Percentiles rank a stretch among this genome's conserved stretches.
Conservation (phyloP, 2,888 invertebrate genomes). For the Cerceris rybyensis region DNA sequence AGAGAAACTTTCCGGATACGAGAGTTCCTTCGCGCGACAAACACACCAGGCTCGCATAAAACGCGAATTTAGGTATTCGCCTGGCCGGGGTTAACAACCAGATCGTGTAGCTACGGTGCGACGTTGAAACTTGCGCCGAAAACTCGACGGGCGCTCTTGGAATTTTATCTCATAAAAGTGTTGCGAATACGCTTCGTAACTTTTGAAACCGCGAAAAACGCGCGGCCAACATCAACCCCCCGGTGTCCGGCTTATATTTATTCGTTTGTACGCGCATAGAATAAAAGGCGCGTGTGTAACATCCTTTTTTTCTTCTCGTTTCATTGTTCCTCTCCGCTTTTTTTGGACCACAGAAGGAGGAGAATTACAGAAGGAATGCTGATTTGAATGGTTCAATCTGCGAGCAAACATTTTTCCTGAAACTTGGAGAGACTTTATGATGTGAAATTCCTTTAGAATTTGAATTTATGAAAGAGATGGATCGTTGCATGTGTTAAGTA, state of each 20-base stretch:
- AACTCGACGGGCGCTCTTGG: neutral
- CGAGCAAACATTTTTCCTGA: too few species aligned
- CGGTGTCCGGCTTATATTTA: neutral
- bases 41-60: constrained; percentile 28
- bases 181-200: constrained; percentile 9
- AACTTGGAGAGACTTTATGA: too few species aligned
- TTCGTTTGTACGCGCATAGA: neutral
- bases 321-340: too few species aligned
- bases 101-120: constrained; percentile 3
- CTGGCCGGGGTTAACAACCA: constrained; percentile 6
- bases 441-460: too few species aligned
- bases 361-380: too few species aligned
- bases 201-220: neutral
- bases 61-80: constrained; percentile 29
- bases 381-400: too few species aligned
- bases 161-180: neutral
- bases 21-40: constrained; percentile 26
- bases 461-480: too few species aligned
- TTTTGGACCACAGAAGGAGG: too few species aligned
- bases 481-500: too few species aligned
- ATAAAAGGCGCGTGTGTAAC: neutral
- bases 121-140: constrained; percentile 8
- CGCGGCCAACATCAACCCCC: neutral
- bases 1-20: constrained; percentile 37
- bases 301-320: too few species aligned